A percentile compares a stretch with the other conserved stretches of the same genome.
phyloP scores from a whole-genome alignment of 2,113 vertebrate genomes.

The Indicator indicator region DNA sequence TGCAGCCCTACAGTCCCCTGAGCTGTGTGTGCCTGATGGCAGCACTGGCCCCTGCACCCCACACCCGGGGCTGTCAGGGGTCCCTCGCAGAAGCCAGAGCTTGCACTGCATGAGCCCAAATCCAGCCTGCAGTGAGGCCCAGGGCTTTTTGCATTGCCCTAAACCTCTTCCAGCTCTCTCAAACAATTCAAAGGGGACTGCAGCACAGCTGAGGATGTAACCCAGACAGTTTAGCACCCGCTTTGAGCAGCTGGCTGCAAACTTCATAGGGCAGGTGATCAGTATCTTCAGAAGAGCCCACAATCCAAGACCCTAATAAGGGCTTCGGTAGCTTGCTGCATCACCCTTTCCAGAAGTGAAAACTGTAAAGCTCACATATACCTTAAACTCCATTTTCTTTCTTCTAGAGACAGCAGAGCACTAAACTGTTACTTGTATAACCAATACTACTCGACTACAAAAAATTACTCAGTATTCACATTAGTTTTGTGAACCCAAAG shows the following conservation, averaged over 20 bases:
- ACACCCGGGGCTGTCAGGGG: not conserved
- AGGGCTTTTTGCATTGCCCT: not conserved
- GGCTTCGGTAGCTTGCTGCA: not conserved
- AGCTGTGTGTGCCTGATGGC: accelerated
- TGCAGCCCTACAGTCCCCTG: not conserved
- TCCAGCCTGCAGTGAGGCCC: not conserved
- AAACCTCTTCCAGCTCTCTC: not conserved
- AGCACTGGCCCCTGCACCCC: not conserved
- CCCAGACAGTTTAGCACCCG: not conserved
- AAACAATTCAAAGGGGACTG: not conserved
- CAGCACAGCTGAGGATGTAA: not conserved
- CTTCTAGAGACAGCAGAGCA: slow-evolving; percentile 28
- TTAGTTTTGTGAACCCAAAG: not conserved
- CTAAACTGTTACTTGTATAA: slow-evolving; percentile 24
- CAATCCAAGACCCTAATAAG: not conserved
- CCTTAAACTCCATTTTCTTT: slow-evolving; percentile 24
- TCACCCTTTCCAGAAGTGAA: slow-evolving; percentile 42
- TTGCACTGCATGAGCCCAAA: not conserved
- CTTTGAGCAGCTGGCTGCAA: not conserved
- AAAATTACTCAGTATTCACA: not conserved
- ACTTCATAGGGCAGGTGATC: not conserved
- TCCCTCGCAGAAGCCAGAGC: not conserved
- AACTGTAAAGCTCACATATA: not conserved
- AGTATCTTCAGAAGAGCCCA: not conserved
- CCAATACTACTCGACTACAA: not conserved